phyloP scores from a whole-genome alignment of 1,140 invertebrate genomes.

The Cydia pomonella region DNA sequence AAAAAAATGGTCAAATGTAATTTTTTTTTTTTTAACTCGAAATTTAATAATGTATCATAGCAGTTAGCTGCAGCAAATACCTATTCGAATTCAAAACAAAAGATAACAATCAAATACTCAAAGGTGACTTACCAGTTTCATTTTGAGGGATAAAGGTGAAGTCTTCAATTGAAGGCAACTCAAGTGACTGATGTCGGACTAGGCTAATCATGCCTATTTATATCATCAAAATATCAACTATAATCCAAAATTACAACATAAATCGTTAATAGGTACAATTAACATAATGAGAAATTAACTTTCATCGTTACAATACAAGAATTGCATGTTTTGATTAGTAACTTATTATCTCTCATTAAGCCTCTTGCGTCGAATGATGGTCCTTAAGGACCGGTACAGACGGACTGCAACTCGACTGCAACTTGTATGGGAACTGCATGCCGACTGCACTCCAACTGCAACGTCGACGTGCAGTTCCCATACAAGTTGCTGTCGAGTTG shows the following conservation, averaged over 20 bases:
- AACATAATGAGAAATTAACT: conserved; percentile 18
- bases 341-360: neutral
- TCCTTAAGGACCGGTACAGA: no score
- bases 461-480: no score
- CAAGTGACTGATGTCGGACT: neutral
- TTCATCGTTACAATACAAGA: neutral
- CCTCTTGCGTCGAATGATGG: no score
- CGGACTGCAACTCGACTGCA: no score
- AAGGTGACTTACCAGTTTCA: conserved; percentile 6
- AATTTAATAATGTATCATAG: no score
- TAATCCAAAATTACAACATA: neutral
- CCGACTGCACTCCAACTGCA: no score
- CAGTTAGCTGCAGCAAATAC: no score
- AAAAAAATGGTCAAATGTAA: no score
- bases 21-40: no score
- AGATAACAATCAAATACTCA: neutral
- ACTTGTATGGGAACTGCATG: no score
- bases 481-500: no score
- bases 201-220: neutral
- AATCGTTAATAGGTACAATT: conserved; percentile 1
- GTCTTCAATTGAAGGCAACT: neutral
- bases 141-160: neutral
- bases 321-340: neutral
- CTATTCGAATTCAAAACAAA: no score
- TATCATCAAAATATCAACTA: neutral